Base-by-base conservation (phyloP, 2,797 vertebrate genomes). In the Sebastiscus albofasciatus region DNA sequence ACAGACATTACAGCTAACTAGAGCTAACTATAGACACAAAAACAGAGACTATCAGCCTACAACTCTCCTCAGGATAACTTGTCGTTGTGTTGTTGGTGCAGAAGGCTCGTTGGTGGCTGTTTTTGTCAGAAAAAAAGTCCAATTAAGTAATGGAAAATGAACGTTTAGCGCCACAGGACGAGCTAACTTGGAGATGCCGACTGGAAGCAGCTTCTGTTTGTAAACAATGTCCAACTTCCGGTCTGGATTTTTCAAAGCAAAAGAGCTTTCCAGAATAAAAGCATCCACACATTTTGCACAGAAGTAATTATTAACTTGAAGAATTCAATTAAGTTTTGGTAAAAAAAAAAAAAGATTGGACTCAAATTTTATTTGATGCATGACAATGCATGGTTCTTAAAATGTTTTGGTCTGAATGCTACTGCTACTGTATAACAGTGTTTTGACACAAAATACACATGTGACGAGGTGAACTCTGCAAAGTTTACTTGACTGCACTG, bases 161-260 rank as follows among this genome's bases (percentile, higher is more conserved):
- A 54, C 2, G n/a, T 42, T 65, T 18, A 36, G n/a, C 11, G 76
- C 36, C 12, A 26, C 22, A 3, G 2, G 16, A 27, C 14, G 39
- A 52, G 36, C 14, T 67, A 20, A 6, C 4, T 55, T 2, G 1
- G 0, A 16, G 27, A 26, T 16, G 20, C 58, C 2, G 36, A 68
- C 71, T 70, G 87, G 81, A 86, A 67, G 31, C 27, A 39, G 4
- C 22, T 14, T 22, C 59, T 60, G 34, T 80, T 88, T 89, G 90
- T 91, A 93, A 92, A 93, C 87, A 92, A 29, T 52, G 22, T 2
- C 8, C 4, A 3, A 64, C 29, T 73, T 93, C 93, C 90, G 87
- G 77, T 13, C 1, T 55, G 3, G 2, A 3, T 59, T 69, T 69
- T 89, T 86, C 82, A 83, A 0, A 69, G 8, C 16, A 89, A 88